Evolutionary conservation across 35 echinoderm and acorn worm genomes (phyloP).

Genomic region (Ophiothrix spiculata): DNA sequence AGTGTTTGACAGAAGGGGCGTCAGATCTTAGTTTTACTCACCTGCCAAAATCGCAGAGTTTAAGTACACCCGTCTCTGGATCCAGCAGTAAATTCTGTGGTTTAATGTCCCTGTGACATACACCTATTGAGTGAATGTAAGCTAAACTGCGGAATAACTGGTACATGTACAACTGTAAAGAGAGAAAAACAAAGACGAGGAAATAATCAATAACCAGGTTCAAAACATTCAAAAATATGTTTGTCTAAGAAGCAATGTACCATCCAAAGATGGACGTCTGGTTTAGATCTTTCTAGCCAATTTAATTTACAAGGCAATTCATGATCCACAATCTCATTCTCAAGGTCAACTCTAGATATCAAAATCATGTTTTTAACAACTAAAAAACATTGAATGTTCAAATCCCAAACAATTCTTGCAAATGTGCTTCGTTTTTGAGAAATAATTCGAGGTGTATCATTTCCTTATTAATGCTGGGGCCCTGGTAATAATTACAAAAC

Average conservation of each 20-base stretch:
- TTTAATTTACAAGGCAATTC: no score
- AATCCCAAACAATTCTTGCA: no score
- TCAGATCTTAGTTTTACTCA: conserved; percentile 18
- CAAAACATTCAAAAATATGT: neutral
- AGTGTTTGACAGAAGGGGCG: neutral
- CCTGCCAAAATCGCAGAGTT: conserved; percentile 99
- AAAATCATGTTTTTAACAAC: no score
- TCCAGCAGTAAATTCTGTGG: conserved; percentile 93
- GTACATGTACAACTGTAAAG: conserved; percentile 98
- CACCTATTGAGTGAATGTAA: conserved; percentile 98
- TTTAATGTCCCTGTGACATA: conserved; percentile 97
- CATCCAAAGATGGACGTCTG: neutral
- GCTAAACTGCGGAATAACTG: conserved; percentile 99
- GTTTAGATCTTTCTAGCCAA: no score
- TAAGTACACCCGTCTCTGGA: conserved; percentile 91
- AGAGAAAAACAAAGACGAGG: conserved; percentile 17
- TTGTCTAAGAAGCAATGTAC: neutral
- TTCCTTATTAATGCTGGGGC: no score
- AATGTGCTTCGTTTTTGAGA: no score
- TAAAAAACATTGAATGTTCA: no score
- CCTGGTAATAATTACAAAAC: no score
- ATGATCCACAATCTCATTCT: no score
- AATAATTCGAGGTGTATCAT: no score
- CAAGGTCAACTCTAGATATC: no score
- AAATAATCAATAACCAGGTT: neutral